Base-by-base conservation (phyloP, 2,888 invertebrate species). In the Galerucella nymphaeae region DNA sequence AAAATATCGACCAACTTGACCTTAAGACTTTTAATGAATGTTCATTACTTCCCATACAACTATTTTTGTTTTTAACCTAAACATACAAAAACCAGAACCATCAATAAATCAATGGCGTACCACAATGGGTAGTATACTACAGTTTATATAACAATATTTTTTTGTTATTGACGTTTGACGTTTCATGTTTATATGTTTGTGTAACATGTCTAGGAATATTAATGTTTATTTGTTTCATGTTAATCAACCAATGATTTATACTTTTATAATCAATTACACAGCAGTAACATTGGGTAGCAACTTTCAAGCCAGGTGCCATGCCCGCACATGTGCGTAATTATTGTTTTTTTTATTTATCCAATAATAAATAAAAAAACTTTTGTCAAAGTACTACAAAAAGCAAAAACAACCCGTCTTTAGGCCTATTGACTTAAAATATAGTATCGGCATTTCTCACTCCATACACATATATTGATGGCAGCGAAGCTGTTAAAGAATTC, bases 401-500 rank as follows among this genome's bases (percentile, higher is more conserved):
- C 50, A 50, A 50, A 50, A 50, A 50, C 50, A 50, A 57, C 57
- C 57, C 20, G 57, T 18, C 57, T 57, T 57, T 16, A 57, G 57
- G 57, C 57, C 57, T n/a, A 16, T 57, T 57, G 18, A 57, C 57
- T 57, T 57, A 5, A 57, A 57, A 57, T 57, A 57, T 57, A 50
- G 50, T 50, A 50, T 50, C 50, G 50, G 50, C 50, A 50, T 50
- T 50, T 50, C 50, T 50, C 50, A 16, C 57, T 57, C 57, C 57
- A 57, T 57, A 57, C 57, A 57, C n/a, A 57, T 57, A 57, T 57
- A 57, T 57, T 57, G 57, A 57, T 57, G 57, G 57, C 57, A 57
- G n/a, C 57, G 57, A 59, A 23, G 14, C 16, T 59, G 9, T 30
- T 23, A 59, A 30, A 5, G n/a, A n/a, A n/a, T n/a, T n/a, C n/a